Evolutionary conservation across 1,140 invertebrate genomes (phyloP).

Genomic region (Lasaia peninsularis): DNA sequence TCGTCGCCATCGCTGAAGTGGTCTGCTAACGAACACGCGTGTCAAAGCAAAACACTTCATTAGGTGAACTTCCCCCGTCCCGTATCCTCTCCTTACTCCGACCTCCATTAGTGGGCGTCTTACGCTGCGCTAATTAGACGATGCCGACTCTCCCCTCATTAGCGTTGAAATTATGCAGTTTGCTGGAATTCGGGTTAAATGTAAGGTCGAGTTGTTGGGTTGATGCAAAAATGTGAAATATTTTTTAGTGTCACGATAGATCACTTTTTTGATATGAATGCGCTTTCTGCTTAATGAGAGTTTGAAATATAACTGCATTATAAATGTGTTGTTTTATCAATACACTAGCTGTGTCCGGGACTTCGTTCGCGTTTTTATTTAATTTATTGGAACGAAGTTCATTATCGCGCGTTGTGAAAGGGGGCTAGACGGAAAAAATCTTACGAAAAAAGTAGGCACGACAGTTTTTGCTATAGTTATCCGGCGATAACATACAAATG

Average conservation of each 20-base stretch:
- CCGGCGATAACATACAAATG: too few species aligned
- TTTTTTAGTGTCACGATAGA: conserved; percentile 38
- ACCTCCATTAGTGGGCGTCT: too few species aligned
- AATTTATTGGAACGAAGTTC: too few species aligned
- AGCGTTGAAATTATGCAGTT: conserved; percentile 75
- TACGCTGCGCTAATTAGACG: conserved; percentile 72
- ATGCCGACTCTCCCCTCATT: conserved; percentile 72
- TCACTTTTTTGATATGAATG: conserved; percentile 18
- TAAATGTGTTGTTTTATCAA: too few species aligned
- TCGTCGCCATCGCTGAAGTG: conserved; percentile 63
- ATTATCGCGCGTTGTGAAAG: too few species aligned
- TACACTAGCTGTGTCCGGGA: too few species aligned
- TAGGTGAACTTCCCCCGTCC: conserved; percentile 54
- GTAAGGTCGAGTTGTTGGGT: conserved; percentile 60
- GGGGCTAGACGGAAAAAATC: too few species aligned
- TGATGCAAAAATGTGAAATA: conserved; percentile 52
- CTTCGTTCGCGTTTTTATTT: too few species aligned
- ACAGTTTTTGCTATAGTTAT: too few species aligned
- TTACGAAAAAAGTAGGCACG: too few species aligned
- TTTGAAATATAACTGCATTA: not conserved
- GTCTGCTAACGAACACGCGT: conserved; percentile 74
- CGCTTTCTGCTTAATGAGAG: not conserved
- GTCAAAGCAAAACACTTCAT: conserved; percentile 76
- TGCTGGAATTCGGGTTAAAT: conserved; percentile 72
- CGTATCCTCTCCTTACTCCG: too few species aligned